Percentiles rank a stretch among this genome's conserved stretches.
Conservation (phyloP, 2,113 vertebrate species). For the Corydoras maculifer region DNA sequence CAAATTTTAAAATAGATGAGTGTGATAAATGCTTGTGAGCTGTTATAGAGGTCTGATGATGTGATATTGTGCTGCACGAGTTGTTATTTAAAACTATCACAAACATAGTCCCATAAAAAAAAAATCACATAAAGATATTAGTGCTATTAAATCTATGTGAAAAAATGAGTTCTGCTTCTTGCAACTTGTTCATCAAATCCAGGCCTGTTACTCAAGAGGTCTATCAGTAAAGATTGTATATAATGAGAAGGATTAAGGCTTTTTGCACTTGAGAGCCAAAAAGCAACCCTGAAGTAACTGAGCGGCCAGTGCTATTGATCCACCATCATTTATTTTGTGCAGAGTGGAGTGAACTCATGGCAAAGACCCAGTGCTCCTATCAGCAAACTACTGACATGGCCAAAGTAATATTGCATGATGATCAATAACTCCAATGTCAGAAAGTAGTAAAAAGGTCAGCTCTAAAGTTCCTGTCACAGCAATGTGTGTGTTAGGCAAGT, state of each 20-base stretch:
- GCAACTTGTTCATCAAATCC: conserved; percentile 24
- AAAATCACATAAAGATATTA: too few species aligned
- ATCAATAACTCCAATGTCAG: conserved; percentile 19
- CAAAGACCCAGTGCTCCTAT: conserved; percentile 32
- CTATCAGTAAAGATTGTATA: conserved; percentile 23
- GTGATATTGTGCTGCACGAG: too few species aligned
- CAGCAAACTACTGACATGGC: conserved; percentile 28
- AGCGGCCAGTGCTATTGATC: conserved; percentile 46
- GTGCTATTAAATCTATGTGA: conserved; percentile 12
- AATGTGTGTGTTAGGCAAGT: conserved; percentile 4
- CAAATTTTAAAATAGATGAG: too few species aligned
- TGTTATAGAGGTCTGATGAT: too few species aligned
- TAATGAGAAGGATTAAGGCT: conserved; percentile 25
- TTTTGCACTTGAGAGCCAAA: conserved; percentile 34
- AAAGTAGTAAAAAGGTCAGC: conserved; percentile 8
- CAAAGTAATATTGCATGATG: conserved; percentile 2
- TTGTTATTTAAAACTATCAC: too few species aligned
- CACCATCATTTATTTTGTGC: conserved; percentile 48
- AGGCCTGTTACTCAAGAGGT: conserved; percentile 12
- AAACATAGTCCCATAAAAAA: too few species aligned
- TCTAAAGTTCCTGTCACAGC: conserved; percentile 15
- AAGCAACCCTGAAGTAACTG: conserved; percentile 45
- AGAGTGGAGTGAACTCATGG: conserved; percentile 42
- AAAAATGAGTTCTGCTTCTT: conserved; percentile 3
- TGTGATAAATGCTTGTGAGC: too few species aligned